Evolutionary conservation across 2,797 vertebrate genomes (phyloP).

Genomic region (Diplodus sargus): DNA sequence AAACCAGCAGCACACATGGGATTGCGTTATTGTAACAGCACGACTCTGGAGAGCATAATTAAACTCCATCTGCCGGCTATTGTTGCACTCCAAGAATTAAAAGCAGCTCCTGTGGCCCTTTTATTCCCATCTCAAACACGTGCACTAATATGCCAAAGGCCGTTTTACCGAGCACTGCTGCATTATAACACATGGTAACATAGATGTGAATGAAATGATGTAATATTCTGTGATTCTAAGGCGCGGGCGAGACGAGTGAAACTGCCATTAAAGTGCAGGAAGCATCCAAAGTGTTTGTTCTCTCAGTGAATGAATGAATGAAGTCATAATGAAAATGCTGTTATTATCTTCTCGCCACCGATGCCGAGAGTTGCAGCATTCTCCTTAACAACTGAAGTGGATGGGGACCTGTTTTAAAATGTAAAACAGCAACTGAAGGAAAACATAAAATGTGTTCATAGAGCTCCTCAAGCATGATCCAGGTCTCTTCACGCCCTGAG

Average conservation of each 20-base stretch:
- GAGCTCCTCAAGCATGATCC: no score
- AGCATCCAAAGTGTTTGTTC: not conserved
- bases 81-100: constrained; percentile 35
- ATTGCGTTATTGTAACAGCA: constrained; percentile 19
- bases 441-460: no score
- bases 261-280: constrained; percentile 15
- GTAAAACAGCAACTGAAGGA: no score
- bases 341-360: no score
- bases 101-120: constrained; percentile 24
- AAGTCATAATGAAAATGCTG: not conserved
- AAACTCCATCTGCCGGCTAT: constrained; percentile 24
- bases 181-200: not conserved
- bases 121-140: constrained; percentile 41
- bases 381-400: no score
- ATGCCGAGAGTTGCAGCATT: no score
- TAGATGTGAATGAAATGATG: not conserved
- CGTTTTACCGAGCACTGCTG: constrained; percentile 22
- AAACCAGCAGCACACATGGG: constrained; percentile 3
- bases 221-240: constrained; percentile 20
- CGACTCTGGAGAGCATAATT: constrained; percentile 30
- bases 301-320: not conserved
- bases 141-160: constrained; percentile 12
- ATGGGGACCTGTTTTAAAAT: no score
- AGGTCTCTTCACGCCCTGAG: no score
- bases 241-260: not conserved